Evolutionary conservation across 2,888 invertebrate species (phyloP), one percentile per base, ranked within the genome.

Genomic region (Eurytoma adleriae): DNA sequence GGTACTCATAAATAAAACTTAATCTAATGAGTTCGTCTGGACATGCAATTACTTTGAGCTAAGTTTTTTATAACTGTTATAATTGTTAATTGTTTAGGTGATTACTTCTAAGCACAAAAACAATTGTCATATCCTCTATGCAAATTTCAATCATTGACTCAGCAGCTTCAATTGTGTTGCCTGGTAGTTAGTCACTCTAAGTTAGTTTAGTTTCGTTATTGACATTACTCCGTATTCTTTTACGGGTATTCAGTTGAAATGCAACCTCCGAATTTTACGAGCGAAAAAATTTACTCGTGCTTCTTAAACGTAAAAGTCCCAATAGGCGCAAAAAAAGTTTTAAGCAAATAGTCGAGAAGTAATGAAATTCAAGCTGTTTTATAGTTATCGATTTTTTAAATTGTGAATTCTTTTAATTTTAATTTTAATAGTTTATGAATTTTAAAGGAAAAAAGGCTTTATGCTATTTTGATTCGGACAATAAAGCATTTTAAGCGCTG

Each of bases 201-300:
- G 10, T 59, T 80, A 40, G 3, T 20, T 64, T 59, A 77, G 24
- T 77, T 18, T 68, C 18, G 54, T 56, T 74, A 81, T 70, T 70
- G 69, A 80, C 77, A 50, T 80, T 5, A 61, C 13, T 74, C 54
- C 24, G 48, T 75, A 61, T 24, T 71, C n/a, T 77, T 66, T 69
- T 77, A 70, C 27, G 61, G 57, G 66, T 70, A 74, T 70, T 70
- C 69, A 73, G 73, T 78, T 81, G 59, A 64, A 56, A 74, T 69
- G 54, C 71, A 66, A 71, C 16, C 5, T 71, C 16, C 40, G 7
- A 40, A 40, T 40, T 40, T 40, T 40, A 40, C 40, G 40, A 40
- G 40, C 40, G 40, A 67, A 66, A 70, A 18, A 64, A 73, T 68
- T 73, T 69, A 52, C 20, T 69, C n/a, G 48, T 56, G 57, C 30